Base-by-base conservation (phyloP, 2,888 invertebrate species). In the Eudasyphora cyanicolor region DNA sequence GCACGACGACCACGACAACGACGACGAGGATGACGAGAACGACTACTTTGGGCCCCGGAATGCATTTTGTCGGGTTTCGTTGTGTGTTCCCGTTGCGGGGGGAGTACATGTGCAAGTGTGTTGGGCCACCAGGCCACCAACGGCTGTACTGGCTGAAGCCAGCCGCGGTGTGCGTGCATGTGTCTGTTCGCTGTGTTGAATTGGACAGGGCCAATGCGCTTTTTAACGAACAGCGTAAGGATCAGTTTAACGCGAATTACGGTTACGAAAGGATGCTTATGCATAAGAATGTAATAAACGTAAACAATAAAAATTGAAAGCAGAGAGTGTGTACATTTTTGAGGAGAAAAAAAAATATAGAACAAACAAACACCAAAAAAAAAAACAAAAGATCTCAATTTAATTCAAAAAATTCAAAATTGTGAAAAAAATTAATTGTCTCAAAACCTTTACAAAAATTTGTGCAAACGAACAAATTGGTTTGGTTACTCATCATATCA, bases 171-270 rank as follows among this genome's bases (percentile, higher is more conserved):
- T 38, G 80, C 21, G 32, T 70, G 38, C n/a, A n/a, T 76, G 77
- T 62, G 49, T 35, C 27, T 73, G 24, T 70, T 45, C 29, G 75
- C 69, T 76, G 71, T 74, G 69, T 82, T 78, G 79, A 71, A 76
- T 78, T 82, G 82, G 79, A 82, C 83, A 87, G 85, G 80, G 85
- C 84, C 86, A 86, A 89, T 90, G 90, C 90, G 89, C 88, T 89
- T 89, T 90, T 90, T 90, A 89, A 84, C 89, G 89, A 90, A 90
- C 90, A 67, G 67, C 88, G 89, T 89, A 89, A 90, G 90, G 90
- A 90, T 90, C 91, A 92, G 92, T 92, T 91, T 89, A 90, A 88
- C 91, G 92, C 91, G 91, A 92, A 91, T 90, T 89, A 90, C 91
- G 89, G 89, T 89, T 89, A 90, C 89, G 91, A 90, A 89, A 91